These are phyloP conservation scores for Drosophila merina DNA, from an alignment of 2,888 invertebrate genomes.

Conservation along the genomic window DNA sequence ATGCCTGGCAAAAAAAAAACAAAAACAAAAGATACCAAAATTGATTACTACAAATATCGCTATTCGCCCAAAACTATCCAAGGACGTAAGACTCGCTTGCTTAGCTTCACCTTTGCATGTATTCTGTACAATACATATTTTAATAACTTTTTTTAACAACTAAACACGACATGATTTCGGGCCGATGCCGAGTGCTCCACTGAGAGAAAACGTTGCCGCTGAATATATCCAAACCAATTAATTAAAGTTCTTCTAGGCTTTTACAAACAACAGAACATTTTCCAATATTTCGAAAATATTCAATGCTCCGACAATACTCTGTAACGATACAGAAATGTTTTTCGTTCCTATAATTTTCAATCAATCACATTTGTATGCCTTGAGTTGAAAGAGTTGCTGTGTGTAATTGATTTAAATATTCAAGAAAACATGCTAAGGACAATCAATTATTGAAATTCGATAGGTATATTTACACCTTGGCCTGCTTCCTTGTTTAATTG, in stretches of 20 bases:
- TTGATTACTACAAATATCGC: constrained; percentile 26
- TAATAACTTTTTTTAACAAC: constrained; percentile 26
- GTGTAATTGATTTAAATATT: constrained; percentile 43
- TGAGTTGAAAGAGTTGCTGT: constrained; percentile 59
- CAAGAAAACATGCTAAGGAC: constrained; percentile 15
- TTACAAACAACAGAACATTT: constrained; percentile 84
- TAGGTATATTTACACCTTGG: constrained; percentile 16
- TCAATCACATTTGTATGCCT: constrained; percentile 54
- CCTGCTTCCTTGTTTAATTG: constrained; percentile 28
- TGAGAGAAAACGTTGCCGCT: constrained; percentile 66
- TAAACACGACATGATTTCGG: constrained; percentile 66
- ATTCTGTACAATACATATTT: constrained; percentile 51
- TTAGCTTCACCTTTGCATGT: constrained; percentile 76
- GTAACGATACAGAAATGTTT: constrained; percentile 50
- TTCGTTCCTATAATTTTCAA: constrained; percentile 45
- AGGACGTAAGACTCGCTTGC: constrained; percentile 67
- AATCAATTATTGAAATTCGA: constrained; percentile 5
- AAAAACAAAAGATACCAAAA: constrained; percentile 33
- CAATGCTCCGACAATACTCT: constrained; percentile 60
- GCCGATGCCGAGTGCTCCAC: constrained; percentile 5
- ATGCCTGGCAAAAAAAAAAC: constrained; percentile 53
- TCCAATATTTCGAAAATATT: constrained; percentile 49
- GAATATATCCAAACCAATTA: constrained; percentile 80
- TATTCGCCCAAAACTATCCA: constrained; percentile 13
- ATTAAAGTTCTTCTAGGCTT: constrained; percentile 84